Conservation (phyloP, 1,140 invertebrate species). For the Conus betulinus region DNA sequence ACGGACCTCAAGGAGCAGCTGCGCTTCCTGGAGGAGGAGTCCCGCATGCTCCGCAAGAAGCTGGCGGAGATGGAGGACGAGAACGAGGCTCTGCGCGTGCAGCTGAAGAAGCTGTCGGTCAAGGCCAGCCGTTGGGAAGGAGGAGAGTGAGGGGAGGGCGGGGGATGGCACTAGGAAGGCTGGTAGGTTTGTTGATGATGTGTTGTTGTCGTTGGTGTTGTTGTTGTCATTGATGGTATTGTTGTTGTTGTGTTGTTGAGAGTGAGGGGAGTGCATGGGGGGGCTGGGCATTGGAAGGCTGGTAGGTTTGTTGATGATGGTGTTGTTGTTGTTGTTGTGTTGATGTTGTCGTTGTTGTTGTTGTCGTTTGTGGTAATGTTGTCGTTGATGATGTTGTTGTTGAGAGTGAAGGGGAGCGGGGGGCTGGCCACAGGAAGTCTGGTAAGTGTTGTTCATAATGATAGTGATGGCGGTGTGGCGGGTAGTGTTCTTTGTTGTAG, state of each 20-base stretch:
- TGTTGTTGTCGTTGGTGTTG: background rate
- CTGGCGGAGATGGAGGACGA: conserved; percentile 92
- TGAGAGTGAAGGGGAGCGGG: too few species aligned
- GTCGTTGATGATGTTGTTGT: too few species aligned
- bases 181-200: background rate
- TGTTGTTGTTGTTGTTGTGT: too few species aligned
- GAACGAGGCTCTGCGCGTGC: conserved; percentile 92
- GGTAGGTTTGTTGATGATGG: too few species aligned
- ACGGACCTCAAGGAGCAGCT: conserved; percentile 94
- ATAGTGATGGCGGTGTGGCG: too few species aligned
- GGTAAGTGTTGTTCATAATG: too few species aligned
- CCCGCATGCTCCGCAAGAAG: conserved; percentile 87
- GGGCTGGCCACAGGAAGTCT: too few species aligned
- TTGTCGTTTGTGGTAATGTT: too few species aligned
- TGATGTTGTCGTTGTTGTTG: too few species aligned
- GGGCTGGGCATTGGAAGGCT: background rate
- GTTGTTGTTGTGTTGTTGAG: background rate
- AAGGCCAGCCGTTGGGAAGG: conserved; percentile 46
- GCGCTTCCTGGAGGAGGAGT: conserved; percentile 92
- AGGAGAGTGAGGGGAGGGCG: conserved; percentile 52
- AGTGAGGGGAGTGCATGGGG: background rate
- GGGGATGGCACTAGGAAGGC: conserved; percentile 33
- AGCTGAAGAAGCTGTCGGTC: conserved; percentile 93
- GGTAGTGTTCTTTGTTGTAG: too few species aligned
- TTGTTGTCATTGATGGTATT: background rate